Conservation (phyloP, 2,888 invertebrate species). For the Hirtodrosophila cameraria region DNA sequence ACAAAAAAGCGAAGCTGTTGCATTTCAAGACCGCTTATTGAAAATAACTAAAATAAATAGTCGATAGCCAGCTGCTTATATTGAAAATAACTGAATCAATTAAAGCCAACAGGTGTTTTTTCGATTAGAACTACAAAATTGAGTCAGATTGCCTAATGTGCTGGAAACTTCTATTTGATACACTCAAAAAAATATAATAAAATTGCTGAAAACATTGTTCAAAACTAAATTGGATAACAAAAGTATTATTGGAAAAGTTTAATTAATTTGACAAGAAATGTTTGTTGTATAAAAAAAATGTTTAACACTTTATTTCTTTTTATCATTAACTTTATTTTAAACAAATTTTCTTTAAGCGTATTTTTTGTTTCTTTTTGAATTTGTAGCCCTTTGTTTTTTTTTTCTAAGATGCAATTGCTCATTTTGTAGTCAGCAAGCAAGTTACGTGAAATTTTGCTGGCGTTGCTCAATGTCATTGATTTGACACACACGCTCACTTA, state of each 20-base stretch:
- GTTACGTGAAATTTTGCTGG: slow-evolving; percentile 33
- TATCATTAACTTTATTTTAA: too few species aligned
- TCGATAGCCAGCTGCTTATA: not conserved
- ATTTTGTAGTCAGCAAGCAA: slow-evolving; percentile 26
- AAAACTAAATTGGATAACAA: too few species aligned
- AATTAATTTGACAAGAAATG: too few species aligned
- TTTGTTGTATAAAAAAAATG: too few species aligned
- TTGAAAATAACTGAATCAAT: not conserved
- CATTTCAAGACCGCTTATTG: slow-evolving; percentile 35
- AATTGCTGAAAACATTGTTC: too few species aligned
- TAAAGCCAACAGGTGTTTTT: slow-evolving; percentile 4
- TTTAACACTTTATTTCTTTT: too few species aligned
- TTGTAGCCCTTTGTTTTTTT: slow-evolving; percentile 7
- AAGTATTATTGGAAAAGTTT: too few species aligned
- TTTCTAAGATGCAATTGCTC: slow-evolving; percentile 11
- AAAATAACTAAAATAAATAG: slow-evolving; percentile 4
- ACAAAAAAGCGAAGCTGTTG: not conserved
- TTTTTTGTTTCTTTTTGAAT: too few species aligned
- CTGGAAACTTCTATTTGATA: too few species aligned
- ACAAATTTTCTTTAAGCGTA: too few species aligned
- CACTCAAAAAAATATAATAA: too few species aligned
- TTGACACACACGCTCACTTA: slow-evolving; percentile 8
- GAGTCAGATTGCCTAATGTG: too few species aligned
- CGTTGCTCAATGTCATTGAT: slow-evolving; percentile 26
- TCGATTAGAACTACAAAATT: not conserved